phyloP scores from a whole-genome alignment of 2,888 invertebrate genomes.

The Aethes cnicana region DNA sequence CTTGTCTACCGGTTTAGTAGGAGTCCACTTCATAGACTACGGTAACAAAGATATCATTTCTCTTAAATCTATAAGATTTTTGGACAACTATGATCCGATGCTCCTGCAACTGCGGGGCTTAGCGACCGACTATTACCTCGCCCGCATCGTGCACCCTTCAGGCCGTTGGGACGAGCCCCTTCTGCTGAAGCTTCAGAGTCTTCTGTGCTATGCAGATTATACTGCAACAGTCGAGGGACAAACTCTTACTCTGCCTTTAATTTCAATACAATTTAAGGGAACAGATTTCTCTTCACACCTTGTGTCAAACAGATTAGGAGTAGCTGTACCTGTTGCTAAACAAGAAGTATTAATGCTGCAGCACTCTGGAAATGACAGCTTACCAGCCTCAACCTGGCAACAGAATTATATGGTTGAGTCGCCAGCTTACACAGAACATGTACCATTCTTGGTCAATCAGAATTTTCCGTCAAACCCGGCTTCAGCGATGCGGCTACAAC shows the following conservation, averaged over 20 bases:
- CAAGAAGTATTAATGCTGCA: constrained; percentile 69
- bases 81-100: constrained; percentile 77
- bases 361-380: constrained; percentile 46
- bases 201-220: constrained; percentile 71
- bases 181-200: constrained; percentile 62
- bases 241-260: constrained; percentile 63
- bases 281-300: constrained; percentile 76
- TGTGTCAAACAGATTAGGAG: constrained; percentile 68
- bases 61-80: constrained; percentile 80
- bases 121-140: constrained; percentile 83
- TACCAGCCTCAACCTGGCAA: constrained; percentile 55
- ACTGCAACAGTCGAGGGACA: constrained; percentile 60
- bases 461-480: constrained; percentile 73
- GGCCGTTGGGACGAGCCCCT: constrained; percentile 80
- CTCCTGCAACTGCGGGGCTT: constrained; percentile 79
- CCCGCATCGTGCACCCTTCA: constrained; percentile 77
- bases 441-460: constrained; percentile 69
- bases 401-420: constrained; percentile 52
- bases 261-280: constrained; percentile 73
- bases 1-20: constrained; percentile 78
- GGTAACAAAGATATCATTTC: constrained; percentile 85
- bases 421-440: constrained; percentile 61
- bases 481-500: constrained; percentile 68
- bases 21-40: constrained; percentile 86
- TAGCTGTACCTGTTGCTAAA: constrained; percentile 66